phyloP scores from a whole-genome alignment of 2,888 invertebrate genomes.

The Hirtodrosophila trivittata region DNA sequence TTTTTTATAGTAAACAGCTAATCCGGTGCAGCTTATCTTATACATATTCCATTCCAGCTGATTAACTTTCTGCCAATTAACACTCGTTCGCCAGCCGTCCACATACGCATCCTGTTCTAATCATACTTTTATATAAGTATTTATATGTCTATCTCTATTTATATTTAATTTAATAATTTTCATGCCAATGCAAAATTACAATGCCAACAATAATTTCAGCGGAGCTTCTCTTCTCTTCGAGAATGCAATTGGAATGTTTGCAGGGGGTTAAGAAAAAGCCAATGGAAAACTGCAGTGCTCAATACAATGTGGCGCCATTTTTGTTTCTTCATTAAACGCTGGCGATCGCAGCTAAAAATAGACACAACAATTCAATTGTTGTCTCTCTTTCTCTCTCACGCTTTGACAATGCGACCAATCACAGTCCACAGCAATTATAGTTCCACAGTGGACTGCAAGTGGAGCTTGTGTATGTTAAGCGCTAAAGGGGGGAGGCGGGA shows the following conservation, averaged over 20 bases:
- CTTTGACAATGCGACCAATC: slow-evolving; percentile 47
- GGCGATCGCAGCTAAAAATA: slow-evolving; percentile 51
- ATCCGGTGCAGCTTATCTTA: slow-evolving; percentile 32
- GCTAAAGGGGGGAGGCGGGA: slow-evolving; percentile 2
- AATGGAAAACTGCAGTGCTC: slow-evolving; percentile 43
- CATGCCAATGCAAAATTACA: slow-evolving; percentile 64
- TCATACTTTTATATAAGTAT: slow-evolving; percentile 40
- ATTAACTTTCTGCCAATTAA: slow-evolving; percentile 60
- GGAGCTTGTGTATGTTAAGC: neutral
- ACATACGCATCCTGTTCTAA: slow-evolving; percentile 46
- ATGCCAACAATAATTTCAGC: slow-evolving; percentile 20
- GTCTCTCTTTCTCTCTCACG: slow-evolving; percentile 5
- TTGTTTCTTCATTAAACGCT: slow-evolving; percentile 19
- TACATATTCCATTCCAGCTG: slow-evolving; percentile 68
- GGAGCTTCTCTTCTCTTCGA: too few species aligned
- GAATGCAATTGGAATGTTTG: too few species aligned
- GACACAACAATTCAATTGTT: slow-evolving; percentile 10
- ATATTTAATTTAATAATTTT: slow-evolving; percentile 65
- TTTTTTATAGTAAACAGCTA: too few species aligned
- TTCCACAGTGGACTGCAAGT: neutral
- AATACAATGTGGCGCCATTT: slow-evolving; percentile 47
- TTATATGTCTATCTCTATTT: slow-evolving; percentile 44
- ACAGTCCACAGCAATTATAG: slow-evolving; percentile 20
- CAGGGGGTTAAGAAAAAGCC: slow-evolving; percentile 1
- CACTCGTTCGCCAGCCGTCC: slow-evolving; percentile 43